Conservation (phyloP, 92 coral and sea anemone species). For the Palythoa grandiflora region DNA sequence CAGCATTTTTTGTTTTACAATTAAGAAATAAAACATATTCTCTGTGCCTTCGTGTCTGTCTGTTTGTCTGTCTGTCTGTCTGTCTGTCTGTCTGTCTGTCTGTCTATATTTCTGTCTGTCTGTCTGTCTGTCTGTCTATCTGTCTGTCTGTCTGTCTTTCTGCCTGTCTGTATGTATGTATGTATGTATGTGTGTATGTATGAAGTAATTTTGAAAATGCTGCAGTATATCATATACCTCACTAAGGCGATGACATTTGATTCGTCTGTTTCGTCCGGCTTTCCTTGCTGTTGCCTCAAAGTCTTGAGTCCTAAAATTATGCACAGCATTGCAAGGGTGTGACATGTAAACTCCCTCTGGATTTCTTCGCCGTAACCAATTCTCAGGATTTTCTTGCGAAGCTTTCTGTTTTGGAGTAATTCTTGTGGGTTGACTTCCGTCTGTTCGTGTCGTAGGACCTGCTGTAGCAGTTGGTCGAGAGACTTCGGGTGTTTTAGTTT, state of each 20-base stretch:
- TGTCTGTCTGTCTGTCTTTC: no score
- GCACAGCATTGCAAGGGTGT: slow-evolving; percentile 25
- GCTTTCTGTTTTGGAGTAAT: neutral
- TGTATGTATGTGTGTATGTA: no score
- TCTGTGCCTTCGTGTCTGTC: no score
- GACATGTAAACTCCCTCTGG: neutral
- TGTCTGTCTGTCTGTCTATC: no score
- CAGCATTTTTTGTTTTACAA: no score
- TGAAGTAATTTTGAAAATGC: no score
- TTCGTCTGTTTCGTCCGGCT: neutral
- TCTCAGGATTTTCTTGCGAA: neutral
- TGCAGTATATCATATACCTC: slow-evolving; percentile 15
- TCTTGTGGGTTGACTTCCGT: neutral
- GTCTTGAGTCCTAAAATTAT: slow-evolving; percentile 22
- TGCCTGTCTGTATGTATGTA: no score
- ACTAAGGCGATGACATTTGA: slow-evolving; percentile 38
- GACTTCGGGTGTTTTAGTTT: neutral
- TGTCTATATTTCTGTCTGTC: no score
- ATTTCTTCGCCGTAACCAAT: neutral
- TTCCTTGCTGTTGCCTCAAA: slow-evolving; percentile 19
- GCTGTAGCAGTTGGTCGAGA: neutral
- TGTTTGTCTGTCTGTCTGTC: no score
- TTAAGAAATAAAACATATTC: no score
- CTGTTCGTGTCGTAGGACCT: no score
- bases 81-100: no score